phyloP scores from a whole-genome alignment of 2,888 invertebrate genomes.

The Drosophila mimica region DNA sequence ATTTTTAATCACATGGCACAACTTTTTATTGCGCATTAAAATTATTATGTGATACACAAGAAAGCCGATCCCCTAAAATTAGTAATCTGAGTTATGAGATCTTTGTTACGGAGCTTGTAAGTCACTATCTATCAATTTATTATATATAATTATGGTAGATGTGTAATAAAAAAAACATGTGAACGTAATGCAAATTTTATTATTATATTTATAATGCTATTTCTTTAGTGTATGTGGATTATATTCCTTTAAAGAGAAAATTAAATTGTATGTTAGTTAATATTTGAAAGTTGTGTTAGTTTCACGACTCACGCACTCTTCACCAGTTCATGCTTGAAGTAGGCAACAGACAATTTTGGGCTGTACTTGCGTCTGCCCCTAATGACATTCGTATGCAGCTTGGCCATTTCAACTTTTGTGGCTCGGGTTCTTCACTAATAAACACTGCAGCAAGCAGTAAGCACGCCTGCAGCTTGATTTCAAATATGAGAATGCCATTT shows the following conservation, averaged over 20 bases:
- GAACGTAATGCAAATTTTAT: background rate
- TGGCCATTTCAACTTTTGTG: slow-evolving; percentile 30
- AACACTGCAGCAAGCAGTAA: slow-evolving; percentile 25
- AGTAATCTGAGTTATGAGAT: too few relatives aligned
- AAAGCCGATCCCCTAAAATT: too few relatives aligned
- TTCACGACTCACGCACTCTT: slow-evolving; percentile 33
- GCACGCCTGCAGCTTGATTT: slow-evolving; percentile 37
- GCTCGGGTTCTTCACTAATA: slow-evolving; percentile 21
- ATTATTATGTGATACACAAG: background rate
- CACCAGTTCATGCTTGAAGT: slow-evolving; percentile 12
- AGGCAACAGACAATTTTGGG: slow-evolving; percentile 38
- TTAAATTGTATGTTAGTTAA: background rate
- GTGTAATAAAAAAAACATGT: background rate
- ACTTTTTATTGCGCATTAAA: background rate
- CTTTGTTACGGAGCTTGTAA: background rate
- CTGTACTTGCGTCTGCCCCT: slow-evolving; percentile 47
- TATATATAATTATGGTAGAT: background rate
- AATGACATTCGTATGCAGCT: slow-evolving; percentile 71
- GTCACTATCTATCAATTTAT: background rate
- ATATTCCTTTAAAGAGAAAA: background rate
- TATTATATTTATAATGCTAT: background rate
- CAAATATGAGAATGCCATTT: slow-evolving; percentile 23
- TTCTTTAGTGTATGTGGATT: background rate
- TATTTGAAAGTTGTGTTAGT: too few relatives aligned
- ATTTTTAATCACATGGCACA: background rate